Base-by-base conservation (phyloP, 2,888 invertebrate genomes). In the Pasiphila rectangulata region DNA sequence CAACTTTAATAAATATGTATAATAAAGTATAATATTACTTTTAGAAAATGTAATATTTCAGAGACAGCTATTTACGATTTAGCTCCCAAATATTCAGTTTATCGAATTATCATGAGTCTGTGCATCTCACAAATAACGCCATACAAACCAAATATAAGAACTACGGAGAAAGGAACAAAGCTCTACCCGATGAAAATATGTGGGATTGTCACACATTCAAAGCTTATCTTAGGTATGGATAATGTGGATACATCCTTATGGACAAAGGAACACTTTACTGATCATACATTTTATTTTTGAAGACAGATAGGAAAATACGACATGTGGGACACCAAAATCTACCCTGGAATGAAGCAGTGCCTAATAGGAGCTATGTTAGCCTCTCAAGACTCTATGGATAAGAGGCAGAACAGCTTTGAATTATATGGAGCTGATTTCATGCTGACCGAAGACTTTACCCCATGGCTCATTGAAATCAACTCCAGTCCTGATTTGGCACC, bases 341-440 rank as follows among this genome's bases (percentile, higher is more conserved):
- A 95, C 76, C 96, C 97, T n/a, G 96, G 94, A 42, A 96, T 96
- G 92, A 93, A 93, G 56, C 93, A 94, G 67, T 93, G 91, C 36
- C 82, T 92, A 15, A 88, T 92, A 19, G 96, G 96, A 47, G 93
- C 96, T 0, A 92, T 97, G 89, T 80, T 97, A 44, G 95, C 96
- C 0, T 95, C 96, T 49, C 97, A 98, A 70, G 94, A 95, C 38
- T 91, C 93, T 5, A 95, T 96, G 94, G 95, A 95, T 66, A 90
- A 94, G 25, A 82, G 93, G 38, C 88, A 85, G 64, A 96, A 96
- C 61, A 96, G 96, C 40, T 98, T 97, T 82, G 97, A 98, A 79
- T 81, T 98, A 13, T 98, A 97, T 64, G 98, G 98, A 9, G 98
- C 98, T 0, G 98, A 98, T 80, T 98, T 98, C 71, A 96, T 98